Percentiles rank a stretch among this genome's conserved stretches.
phyloP scores from a whole-genome alignment of 2,113 vertebrate species.

The Crocuta crocuta region DNA sequence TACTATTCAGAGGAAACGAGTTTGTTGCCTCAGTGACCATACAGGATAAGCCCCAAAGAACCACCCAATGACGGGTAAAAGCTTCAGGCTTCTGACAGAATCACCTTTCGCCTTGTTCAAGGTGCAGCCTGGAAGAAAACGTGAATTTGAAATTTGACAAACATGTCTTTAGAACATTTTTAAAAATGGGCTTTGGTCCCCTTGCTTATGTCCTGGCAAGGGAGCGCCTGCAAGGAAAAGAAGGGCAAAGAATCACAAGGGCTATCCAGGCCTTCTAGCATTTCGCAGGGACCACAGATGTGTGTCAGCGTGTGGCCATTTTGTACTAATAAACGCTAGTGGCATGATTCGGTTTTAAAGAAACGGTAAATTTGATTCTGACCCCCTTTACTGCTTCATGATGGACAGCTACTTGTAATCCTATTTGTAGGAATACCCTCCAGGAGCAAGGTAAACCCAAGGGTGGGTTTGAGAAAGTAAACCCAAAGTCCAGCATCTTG shows the following conservation, averaged over 20 bases:
- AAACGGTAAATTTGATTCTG: not conserved
- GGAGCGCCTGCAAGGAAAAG: not conserved
- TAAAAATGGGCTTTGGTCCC: not conserved
- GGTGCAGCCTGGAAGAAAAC: not conserved
- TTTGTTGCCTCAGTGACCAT: not conserved
- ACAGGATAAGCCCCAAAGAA: not conserved
- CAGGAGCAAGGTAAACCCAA: conserved; percentile 6
- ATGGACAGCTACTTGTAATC: not conserved
- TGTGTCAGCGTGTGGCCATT: not conserved
- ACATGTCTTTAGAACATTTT: not conserved
- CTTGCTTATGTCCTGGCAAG: not conserved
- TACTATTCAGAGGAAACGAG: not conserved
- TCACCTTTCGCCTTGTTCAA: not conserved
- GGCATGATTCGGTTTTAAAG: not conserved
- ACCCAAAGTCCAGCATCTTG: not conserved
- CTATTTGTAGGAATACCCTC: not conserved
- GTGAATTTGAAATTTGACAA: conserved; percentile 38
- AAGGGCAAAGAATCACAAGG: not conserved
- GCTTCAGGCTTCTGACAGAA: not conserved
- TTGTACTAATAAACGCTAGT: not conserved
- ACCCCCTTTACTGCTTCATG: not conserved
- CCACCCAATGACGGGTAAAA: not conserved
- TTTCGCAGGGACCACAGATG: not conserved
- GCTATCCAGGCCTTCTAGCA: not conserved
- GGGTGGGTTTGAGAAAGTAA: conserved; percentile 10